phyloP scores from a whole-genome alignment of 2,797 vertebrate genomes.

The Syndactyla subalaris region DNA sequence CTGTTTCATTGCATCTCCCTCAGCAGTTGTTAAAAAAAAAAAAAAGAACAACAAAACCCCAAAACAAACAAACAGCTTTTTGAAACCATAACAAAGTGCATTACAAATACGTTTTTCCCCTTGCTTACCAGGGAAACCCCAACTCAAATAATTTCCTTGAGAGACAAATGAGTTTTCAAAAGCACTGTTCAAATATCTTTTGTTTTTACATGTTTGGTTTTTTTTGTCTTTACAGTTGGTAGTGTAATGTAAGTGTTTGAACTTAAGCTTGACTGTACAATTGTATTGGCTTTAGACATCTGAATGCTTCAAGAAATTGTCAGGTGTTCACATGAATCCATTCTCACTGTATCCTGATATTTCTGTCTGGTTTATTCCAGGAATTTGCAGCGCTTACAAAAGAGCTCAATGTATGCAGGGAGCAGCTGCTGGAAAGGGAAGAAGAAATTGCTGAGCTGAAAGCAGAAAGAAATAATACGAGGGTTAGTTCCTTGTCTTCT shows the following conservation, averaged over 20 bases:
- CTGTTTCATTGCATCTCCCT: neutral
- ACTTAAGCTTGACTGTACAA: neutral
- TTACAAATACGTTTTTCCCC: neutral
- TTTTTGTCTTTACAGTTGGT: neutral
- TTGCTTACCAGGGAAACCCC: neutral
- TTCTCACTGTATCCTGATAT: neutral
- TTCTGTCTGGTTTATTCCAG: conserved; percentile 73
- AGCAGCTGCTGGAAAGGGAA: conserved; percentile 94
- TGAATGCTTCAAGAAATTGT: neutral
- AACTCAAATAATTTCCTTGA: neutral
- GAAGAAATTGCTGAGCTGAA: conserved; percentile 96
- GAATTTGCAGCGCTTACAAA: conserved; percentile 96
- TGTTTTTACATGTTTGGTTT: neutral
- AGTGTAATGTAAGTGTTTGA: neutral
- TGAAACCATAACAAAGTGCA: neutral
- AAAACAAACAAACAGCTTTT: neutral
- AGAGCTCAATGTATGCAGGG: conserved; percentile 92
- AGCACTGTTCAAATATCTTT: neutral
- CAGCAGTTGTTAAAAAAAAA: neutral
- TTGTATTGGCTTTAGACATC: neutral
- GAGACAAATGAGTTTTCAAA: neutral
- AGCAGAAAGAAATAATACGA: conserved; percentile 94
- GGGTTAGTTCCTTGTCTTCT: conserved; percentile 78
- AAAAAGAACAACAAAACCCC: neutral
- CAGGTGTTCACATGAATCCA: neutral